Conservation (phyloP, 2,113 vertebrate genomes). For the Calcarius ornatus region DNA sequence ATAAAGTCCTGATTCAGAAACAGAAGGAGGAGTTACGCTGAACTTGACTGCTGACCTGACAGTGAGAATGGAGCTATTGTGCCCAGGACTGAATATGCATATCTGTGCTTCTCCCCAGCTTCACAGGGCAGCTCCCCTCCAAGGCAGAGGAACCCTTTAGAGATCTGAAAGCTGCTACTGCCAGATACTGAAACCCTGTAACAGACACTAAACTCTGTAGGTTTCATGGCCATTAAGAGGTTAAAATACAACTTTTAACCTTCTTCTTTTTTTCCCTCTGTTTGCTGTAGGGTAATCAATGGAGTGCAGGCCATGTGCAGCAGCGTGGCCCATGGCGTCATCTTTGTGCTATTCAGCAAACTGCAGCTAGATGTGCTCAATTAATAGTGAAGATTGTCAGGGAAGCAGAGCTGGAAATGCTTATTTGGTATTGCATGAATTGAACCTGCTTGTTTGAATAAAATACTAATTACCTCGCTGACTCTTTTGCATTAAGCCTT, state of each 20-base stretch:
- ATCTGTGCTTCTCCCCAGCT: constrained; percentile 18
- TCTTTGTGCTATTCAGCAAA: constrained; percentile 18
- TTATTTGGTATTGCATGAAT: constrained; percentile 2
- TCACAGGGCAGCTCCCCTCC: neutral
- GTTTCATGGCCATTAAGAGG: neutral
- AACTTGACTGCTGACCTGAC: constrained; percentile 66
- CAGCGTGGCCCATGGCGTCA: neutral
- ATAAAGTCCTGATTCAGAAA: constrained; percentile 54
- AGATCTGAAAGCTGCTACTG: constrained; percentile 8
- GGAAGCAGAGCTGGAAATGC: constrained; percentile 13
- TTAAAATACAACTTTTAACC: constrained; percentile 13
- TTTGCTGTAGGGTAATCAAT: constrained; percentile 7
- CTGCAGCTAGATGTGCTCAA: neutral
- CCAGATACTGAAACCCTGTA: neutral
- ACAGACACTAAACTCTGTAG: neutral
- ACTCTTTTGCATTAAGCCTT: neutral
- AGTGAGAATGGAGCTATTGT: constrained; percentile 65
- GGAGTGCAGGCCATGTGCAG: neutral
- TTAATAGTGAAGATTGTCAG: neutral
- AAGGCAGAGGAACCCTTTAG: neutral
- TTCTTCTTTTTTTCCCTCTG: neutral
- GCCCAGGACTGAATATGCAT: constrained; percentile 45
- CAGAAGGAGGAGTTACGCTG: constrained; percentile 54
- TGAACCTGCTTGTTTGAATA: constrained; percentile 29
- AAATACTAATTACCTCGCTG: constrained; percentile 21